phyloP scores from a whole-genome alignment of 2,888 invertebrate genomes.

The Acanthoscelides obtectus region DNA sequence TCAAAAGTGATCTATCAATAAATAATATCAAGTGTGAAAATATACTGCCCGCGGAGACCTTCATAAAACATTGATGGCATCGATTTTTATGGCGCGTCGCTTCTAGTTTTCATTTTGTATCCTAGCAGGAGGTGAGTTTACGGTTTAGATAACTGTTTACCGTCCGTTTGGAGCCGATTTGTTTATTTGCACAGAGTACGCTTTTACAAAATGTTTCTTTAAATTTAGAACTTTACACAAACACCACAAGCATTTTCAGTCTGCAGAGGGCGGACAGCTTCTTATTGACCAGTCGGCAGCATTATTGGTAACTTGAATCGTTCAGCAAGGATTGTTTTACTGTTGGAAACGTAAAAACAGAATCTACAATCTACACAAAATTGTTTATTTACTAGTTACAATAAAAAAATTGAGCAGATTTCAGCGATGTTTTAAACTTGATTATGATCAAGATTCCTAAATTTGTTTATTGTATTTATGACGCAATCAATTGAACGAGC shows the following conservation, averaged over 20 bases:
- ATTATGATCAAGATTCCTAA: too few relatives aligned
- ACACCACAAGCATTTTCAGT: not conserved
- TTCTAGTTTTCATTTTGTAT: not conserved
- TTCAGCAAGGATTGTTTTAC: too few relatives aligned
- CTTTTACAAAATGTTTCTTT: not conserved
- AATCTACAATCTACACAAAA: too few relatives aligned
- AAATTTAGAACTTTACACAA: not conserved
- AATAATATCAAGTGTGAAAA: not conserved
- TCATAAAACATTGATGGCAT: not conserved
- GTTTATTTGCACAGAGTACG: not conserved
- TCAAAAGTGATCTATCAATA: not conserved
- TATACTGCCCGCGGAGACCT: not conserved
- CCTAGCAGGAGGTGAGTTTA: not conserved
- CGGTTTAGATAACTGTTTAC: not conserved
- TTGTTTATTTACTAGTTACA: too few relatives aligned
- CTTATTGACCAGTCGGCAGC: too few relatives aligned
- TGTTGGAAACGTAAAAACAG: too few relatives aligned
- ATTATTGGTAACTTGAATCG: too few relatives aligned
- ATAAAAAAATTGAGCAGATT: too few relatives aligned
- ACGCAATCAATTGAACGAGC: too few relatives aligned
- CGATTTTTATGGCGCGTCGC: not conserved
- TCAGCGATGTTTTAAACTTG: too few relatives aligned
- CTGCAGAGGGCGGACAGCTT: too few relatives aligned
- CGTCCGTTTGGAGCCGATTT: not conserved
- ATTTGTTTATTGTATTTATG: too few relatives aligned